Base-by-base conservation (phyloP, 2,113 vertebrate genomes). In the Toxotes jaculatrix region DNA sequence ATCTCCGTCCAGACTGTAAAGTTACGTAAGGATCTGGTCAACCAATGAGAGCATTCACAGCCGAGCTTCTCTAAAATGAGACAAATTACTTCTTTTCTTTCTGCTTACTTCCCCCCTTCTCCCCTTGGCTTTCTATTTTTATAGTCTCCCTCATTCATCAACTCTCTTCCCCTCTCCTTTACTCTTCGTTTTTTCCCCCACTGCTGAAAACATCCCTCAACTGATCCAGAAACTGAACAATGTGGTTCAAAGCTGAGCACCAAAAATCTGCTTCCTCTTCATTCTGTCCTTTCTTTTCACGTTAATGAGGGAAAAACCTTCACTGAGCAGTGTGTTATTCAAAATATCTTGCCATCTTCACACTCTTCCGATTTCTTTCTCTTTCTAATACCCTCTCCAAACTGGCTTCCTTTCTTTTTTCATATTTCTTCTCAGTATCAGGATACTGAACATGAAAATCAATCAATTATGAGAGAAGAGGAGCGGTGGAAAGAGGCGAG, bases 121-220 rank as follows among this genome's bases (percentile, higher is more conserved):
- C 56, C 67, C 40, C 32, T 72, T 62, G 4, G 69, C 84, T 86
- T 89, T 90, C 89, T 88, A 90, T 89, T 91, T 90, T 89, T 80
- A 77, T 77, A 83, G 65, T 65, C 70, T 62, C 55, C 40, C 86
- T 81, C 89, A 86, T 91, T 89, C 75, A 93, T 91, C 91, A 88
- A 51, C 60, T 82, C 75, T 71, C 38, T 84, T 79, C 76, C 62
- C 70, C 80, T 76, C 60, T 56, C 23, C 16, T 83, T 66, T 68
- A 5, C 79, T 66, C 49, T 63, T 73, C 23, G 74, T 65, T 42
- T 68, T 79, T 71, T 11, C 57, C 43, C 45, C 14, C 32, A 45
- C 61, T 23, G 51, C 77, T 77, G 74, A 86, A 88, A 82, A 72
- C 79, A 76, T 82, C 76, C 74, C 77, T 79, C 78, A 79, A 74